Conservation (phyloP, 2,888 invertebrate species). For the Apodemia zela region DNA sequence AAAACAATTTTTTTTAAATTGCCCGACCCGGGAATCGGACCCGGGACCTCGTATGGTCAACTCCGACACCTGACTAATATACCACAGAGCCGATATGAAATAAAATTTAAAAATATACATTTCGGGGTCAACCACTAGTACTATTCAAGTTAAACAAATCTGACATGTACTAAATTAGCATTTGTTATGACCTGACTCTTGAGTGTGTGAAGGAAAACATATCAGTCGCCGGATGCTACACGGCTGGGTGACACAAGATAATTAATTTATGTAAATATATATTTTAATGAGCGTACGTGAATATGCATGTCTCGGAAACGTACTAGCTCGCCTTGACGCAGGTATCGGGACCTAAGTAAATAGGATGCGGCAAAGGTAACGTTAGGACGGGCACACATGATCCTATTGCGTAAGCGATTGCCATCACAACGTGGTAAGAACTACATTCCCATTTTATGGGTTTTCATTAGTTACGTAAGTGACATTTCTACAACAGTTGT, state of each 20-base stretch:
- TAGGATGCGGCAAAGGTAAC: background rate
- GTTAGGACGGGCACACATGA: background rate
- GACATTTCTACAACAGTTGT: too few species aligned
- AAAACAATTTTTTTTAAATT: too few species aligned
- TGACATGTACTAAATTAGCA: background rate
- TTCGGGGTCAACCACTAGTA: too few species aligned
- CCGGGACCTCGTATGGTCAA: too few species aligned
- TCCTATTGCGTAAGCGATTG: background rate
- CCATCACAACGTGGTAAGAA: too few species aligned
- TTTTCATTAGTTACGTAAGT: too few species aligned
- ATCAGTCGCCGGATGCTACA: background rate
- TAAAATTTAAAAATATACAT: too few species aligned
- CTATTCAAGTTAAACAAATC: background rate
- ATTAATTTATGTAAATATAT: slow-evolving; percentile 13
- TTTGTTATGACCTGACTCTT: background rate
- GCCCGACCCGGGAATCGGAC: too few species aligned
- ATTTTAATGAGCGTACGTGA: slow-evolving; percentile 6
- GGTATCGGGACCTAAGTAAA: background rate
- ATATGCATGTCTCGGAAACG: slow-evolving; percentile 12
- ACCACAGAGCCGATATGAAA: too few species aligned
- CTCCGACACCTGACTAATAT: too few species aligned
- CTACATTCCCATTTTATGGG: too few species aligned
- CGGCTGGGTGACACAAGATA: background rate
- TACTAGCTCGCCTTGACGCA: background rate
- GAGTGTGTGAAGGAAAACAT: background rate